These are phyloP conservation scores for Cydia fagiglandana DNA, from an alignment of 1,140 invertebrate species.

Conservation along the genomic window DNA sequence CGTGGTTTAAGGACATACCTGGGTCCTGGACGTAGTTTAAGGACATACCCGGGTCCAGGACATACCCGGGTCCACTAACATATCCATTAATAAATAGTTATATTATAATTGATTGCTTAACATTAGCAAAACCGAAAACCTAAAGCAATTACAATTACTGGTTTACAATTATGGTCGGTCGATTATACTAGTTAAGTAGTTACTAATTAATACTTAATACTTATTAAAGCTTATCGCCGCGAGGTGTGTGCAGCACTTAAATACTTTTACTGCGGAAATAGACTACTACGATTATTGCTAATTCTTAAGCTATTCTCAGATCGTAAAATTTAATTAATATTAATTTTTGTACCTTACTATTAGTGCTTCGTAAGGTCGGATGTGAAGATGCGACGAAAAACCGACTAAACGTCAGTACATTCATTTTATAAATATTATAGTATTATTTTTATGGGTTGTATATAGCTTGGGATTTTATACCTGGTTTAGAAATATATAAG, in stretches of 20 bases:
- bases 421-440: background rate
- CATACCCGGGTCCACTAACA: too few relatives aligned
- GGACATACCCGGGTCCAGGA: too few relatives aligned
- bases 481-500: too few relatives aligned
- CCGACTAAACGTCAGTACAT: background rate
- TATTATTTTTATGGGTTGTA: background rate
- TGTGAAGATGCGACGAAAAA: background rate
- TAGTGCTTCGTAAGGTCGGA: background rate
- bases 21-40: too few relatives aligned
- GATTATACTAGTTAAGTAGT: background rate
- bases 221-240: background rate
- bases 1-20: too few relatives aligned
- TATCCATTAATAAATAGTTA: background rate
- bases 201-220: background rate
- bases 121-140: background rate
- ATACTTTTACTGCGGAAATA: background rate
- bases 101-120: background rate
- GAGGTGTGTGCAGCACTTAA: background rate
- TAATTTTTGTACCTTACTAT: background rate
- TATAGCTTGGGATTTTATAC: too few relatives aligned
- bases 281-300: background rate
- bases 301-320: background rate
- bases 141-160: background rate
- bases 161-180: background rate
- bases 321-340: background rate